A percentile compares a stretch with the other conserved stretches of the same genome.
Conservation (phyloP, 2,113 vertebrate genomes). For the Engystomops pustulosus region DNA sequence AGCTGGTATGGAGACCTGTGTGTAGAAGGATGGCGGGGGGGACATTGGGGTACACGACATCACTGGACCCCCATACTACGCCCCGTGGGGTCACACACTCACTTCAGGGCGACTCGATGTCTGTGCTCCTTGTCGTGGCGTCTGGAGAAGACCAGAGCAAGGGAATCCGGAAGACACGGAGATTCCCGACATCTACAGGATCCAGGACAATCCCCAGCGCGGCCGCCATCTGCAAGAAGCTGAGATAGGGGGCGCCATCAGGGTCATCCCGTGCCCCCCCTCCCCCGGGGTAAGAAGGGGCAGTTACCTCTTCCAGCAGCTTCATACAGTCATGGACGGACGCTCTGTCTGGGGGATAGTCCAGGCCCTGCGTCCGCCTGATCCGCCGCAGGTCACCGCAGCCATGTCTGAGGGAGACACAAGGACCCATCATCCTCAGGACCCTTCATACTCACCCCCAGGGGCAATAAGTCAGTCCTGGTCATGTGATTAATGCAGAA, state of each 20-base stretch:
- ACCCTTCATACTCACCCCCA: too few species aligned
- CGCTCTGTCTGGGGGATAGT: not conserved
- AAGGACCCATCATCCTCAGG: too few species aligned
- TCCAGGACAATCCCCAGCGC: not conserved
- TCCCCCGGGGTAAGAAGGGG: too few species aligned
- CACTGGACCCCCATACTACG: too few species aligned
- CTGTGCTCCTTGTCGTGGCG: not conserved
- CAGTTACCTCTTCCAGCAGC: not conserved
- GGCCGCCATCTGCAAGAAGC: conserved; percentile 7
- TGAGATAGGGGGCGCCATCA: not conserved
- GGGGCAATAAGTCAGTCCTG: too few species aligned
- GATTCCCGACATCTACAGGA: conserved; percentile 2
- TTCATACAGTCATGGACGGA: not conserved
- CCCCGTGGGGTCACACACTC: not conserved
- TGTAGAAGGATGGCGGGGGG: not conserved
- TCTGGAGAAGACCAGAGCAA: not conserved
- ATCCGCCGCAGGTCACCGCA: not conserved
- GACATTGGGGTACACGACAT: too few species aligned
- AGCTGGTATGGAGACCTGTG: not conserved
- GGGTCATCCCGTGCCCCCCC: too few species aligned
- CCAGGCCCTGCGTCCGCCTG: not conserved
- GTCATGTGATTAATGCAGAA: too few species aligned
- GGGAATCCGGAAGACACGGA: not conserved
- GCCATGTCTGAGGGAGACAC: not conserved
- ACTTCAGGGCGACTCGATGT: not conserved